Conservation (phyloP, 2,888 invertebrate species). For the Nephrocerus scutellatus region DNA sequence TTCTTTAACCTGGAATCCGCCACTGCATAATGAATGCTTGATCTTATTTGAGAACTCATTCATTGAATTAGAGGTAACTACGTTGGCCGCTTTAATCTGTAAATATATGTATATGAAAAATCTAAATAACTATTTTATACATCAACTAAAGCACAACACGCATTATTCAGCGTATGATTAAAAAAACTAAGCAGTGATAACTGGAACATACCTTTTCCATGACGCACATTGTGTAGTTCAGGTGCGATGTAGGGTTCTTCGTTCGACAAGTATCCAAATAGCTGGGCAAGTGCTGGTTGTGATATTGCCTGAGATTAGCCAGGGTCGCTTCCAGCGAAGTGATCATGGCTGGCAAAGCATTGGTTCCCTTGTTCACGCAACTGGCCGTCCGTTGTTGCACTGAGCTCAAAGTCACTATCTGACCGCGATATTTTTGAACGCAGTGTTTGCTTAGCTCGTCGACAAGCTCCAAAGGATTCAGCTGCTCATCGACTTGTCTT, state of each 20-base stretch:
- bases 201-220: slow-evolving; percentile 14
- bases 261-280: slow-evolving; percentile 18
- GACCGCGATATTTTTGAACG: slow-evolving; percentile 18
- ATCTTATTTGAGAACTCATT: slow-evolving; percentile 18
- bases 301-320: slow-evolving; percentile 19
- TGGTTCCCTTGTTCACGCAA: slow-evolving; percentile 15
- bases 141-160: neutral
- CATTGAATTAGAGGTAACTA: slow-evolving; percentile 15
- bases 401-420: slow-evolving; percentile 10
- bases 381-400: slow-evolving; percentile 13
- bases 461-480: slow-evolving; percentile 21
- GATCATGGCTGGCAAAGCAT: slow-evolving; percentile 10
- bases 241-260: slow-evolving; percentile 13
- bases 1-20: slow-evolving; percentile 18
- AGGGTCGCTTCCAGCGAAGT: slow-evolving; percentile 14
- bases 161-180: neutral
- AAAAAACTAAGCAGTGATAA: neutral
- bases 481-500: slow-evolving; percentile 15
- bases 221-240: slow-evolving; percentile 19
- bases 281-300: slow-evolving; percentile 14
- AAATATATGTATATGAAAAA: slow-evolving; percentile 1
- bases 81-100: slow-evolving; percentile 16
- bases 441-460: slow-evolving; percentile 22
- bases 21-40: slow-evolving; percentile 17
- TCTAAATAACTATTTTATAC: no score